phyloP scores from a whole-genome alignment of 2,888 invertebrate species.

The Coremacera marginata region DNA sequence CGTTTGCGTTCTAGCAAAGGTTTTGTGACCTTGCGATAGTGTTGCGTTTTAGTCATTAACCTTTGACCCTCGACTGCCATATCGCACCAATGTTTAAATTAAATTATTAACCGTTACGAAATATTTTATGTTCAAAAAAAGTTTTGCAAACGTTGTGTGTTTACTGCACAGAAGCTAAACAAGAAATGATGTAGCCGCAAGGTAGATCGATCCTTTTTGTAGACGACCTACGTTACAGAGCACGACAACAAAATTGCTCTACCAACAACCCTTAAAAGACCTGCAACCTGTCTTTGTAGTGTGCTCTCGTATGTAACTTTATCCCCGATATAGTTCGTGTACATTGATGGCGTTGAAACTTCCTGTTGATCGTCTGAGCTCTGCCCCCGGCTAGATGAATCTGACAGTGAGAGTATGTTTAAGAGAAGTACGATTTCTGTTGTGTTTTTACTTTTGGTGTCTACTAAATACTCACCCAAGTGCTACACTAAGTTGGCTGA shows the following conservation, averaged over 20 bases:
- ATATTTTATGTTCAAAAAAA: background rate
- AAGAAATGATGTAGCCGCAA: slow-evolving; percentile 66
- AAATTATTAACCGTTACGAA: background rate
- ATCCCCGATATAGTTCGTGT: background rate
- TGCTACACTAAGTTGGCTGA: slow-evolving; percentile 7
- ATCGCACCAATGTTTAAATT: background rate
- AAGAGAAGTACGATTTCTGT: background rate
- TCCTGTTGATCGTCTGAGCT: slow-evolving; percentile 23
- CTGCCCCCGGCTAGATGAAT: background rate
- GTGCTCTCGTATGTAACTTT: slow-evolving; percentile 3
- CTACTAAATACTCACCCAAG: background rate
- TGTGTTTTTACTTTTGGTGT: background rate
- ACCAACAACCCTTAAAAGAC: slow-evolving; percentile 13
- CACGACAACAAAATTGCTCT: background rate
- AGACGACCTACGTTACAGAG: slow-evolving; percentile 48
- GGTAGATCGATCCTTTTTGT: slow-evolving; percentile 67
- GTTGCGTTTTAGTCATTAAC: slow-evolving; percentile 86
- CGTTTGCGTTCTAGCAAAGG: slow-evolving; percentile 91
- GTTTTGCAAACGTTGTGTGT: slow-evolving; percentile 47
- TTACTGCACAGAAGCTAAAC: slow-evolving; percentile 65
- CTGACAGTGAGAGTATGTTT: background rate
- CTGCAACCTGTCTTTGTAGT: slow-evolving; percentile 20
- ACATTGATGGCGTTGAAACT: background rate
- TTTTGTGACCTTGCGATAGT: slow-evolving; percentile 94
- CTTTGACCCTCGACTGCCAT: slow-evolving; percentile 67